Evolutionary conservation across 2,113 vertebrate genomes (phyloP), one percentile per base, ranked within the genome.

Genomic region (Hydrochoerus hydrochaeris): DNA sequence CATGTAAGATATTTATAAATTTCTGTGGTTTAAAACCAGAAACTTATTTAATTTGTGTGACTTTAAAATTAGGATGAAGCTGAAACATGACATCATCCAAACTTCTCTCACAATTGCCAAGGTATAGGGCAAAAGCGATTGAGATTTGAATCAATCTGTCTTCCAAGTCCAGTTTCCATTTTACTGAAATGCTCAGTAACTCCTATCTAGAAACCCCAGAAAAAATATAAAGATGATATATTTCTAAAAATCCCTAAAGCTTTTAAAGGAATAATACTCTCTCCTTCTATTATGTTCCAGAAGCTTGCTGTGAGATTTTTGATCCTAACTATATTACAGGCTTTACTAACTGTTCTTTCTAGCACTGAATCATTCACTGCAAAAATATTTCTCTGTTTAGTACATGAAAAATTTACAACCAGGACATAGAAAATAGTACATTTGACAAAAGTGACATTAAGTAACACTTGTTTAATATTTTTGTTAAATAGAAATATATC

Each of bases 41-140:
- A 83, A 73, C 46, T 49, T 81, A 93, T 93, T 96, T 80, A 90
- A 91, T 77, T 91, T 69, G 88, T 57, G 63, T 30, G 52, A 58
- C 32, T 63, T 52, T 96, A 87, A 35, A 71, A 32, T 63, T 75
- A 10, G 35, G 26, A 60, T 14, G 41, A 89, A 73, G 9, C 52
- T 92, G 65, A 90, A 94, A 49, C 22, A 80, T 90, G 87, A 90
- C 87, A 71, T 93, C 95, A 96, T 84, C 75, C 2, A 5, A 95
- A 75, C 10, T 35, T 82, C 11, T 94, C 38, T 81, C 82, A 86
- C 94, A 85, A 91, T 85, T 94, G 92, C 87, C 89, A 97, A 94
- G 96, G 96, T 97, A 96, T 24, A 94, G 75, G 71, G 19, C 73
- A 38, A 95, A 96, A 95, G 30, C 52, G 82, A 94, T 90, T 96